Percentiles rank a stretch among this genome's conserved stretches.
Evolutionary conservation across 2,113 vertebrate species (phyloP).

Genomic region (Zosterops hypoxanthus): DNA sequence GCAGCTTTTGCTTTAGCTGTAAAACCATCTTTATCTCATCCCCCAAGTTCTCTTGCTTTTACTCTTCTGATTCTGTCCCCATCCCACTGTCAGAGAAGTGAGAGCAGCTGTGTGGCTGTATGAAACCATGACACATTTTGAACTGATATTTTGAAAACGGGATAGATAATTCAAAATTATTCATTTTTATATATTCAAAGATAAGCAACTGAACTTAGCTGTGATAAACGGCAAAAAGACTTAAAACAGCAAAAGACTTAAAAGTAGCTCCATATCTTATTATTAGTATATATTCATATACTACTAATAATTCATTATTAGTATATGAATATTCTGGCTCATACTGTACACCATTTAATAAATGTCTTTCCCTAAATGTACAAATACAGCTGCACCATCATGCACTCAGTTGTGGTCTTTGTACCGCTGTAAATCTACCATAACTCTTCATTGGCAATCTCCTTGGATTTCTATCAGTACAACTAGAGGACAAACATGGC

Average conservation of each 20-base stretch:
- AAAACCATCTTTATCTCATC: not conserved
- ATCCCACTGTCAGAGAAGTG: not conserved
- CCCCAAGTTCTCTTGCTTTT: not conserved
- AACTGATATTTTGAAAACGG: constrained; percentile 18
- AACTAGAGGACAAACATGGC: not conserved
- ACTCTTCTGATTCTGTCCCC: not conserved
- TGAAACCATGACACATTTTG: not conserved
- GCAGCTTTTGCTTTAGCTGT: not conserved
- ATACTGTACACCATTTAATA: not conserved
- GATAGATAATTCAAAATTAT: not conserved
- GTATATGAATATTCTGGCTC: not conserved
- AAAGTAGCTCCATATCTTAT: not conserved
- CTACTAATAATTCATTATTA: not conserved
- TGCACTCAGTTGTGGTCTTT: not conserved
- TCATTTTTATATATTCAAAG: not conserved
- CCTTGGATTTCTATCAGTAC: not conserved
- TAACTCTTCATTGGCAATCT: not conserved
- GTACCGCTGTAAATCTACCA: not conserved
- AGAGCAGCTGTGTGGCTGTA: not conserved
- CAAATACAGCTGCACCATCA: not conserved
- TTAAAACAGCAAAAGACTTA: not conserved
- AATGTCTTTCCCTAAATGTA: not conserved
- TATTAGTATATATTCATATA: not conserved
- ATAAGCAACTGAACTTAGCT: not conserved
- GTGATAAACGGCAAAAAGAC: not conserved